These are phyloP conservation scores for Neuroterus valhalla DNA, from an alignment of 1,140 invertebrate genomes.

Conservation along the genomic window DNA sequence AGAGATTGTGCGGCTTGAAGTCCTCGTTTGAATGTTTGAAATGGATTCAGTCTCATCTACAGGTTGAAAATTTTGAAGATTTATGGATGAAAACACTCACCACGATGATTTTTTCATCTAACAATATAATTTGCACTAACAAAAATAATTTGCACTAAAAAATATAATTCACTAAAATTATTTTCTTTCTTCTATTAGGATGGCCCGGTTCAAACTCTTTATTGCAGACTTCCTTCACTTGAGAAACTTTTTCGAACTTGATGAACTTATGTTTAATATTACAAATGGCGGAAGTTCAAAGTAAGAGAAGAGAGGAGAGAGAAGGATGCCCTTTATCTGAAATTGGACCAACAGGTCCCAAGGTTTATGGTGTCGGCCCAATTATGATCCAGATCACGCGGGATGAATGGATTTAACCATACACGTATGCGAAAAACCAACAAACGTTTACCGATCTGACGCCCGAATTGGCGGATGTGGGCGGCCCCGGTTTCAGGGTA, in stretches of 20 bases:
- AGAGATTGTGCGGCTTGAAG: too few relatives aligned
- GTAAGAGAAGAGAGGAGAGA: background rate
- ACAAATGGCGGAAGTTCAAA: background rate
- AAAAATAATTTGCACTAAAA: too few relatives aligned
- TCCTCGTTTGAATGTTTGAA: too few relatives aligned
- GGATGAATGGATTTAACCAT: constrained; percentile 55
- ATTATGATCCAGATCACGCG: constrained; percentile 52
- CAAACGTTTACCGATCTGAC: constrained; percentile 43
- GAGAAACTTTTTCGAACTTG: background rate
- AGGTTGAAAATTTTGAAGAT: too few relatives aligned
- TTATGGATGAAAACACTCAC: too few relatives aligned
- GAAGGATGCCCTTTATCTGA: constrained; percentile 37
- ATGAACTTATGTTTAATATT: background rate
- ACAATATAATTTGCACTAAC: too few relatives aligned
- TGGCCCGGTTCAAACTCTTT: too few relatives aligned
- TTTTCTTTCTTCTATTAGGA: too few relatives aligned
- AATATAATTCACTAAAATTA: too few relatives aligned
- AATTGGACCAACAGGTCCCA: constrained; percentile 45
- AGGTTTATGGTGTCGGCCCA: constrained; percentile 51
- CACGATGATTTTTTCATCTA: too few relatives aligned
- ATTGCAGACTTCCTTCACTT: too few relatives aligned
- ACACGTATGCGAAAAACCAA: constrained; percentile 47
- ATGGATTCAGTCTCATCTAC: too few relatives aligned
- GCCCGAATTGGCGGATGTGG: constrained; percentile 55
- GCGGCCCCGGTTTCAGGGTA: constrained; percentile 50